Evolutionary conservation across 2,797 vertebrate species (phyloP), one percentile per base, ranked within the genome.

Genomic region (Glossophaga mutica): DNA sequence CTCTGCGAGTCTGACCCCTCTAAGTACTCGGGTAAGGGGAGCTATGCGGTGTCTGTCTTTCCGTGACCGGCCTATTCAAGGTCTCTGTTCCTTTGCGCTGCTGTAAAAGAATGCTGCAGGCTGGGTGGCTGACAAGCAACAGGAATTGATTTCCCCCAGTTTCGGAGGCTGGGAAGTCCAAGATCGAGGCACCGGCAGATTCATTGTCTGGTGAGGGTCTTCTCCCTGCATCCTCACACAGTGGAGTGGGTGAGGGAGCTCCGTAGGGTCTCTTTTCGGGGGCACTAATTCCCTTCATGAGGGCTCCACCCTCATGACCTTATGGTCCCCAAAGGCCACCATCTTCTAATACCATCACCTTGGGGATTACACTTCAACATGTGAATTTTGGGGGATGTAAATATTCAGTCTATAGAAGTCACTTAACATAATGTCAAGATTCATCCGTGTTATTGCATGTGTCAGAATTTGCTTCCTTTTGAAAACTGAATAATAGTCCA

Each of bases 101-200:
- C 62, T 65, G 5, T 65, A 65, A 65, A 16, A 65, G 62, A 76
- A 46, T 14, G 11, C 24, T 37, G 22, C 2, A 24, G 55, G 22
- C 19, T 6, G 67, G 8, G 44, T 32, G 7, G 32, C 32, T 29
- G 46, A 12, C 24, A 10, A 39, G 55, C 68, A 48, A 26, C 46
- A 48, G 24, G 26, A 37, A 57, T 15, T n/a, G 65, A n/a, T 21
- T 22, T 22, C 52, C 26, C 26, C 71, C 34, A 44, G 34, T 74
- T 74, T 65, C 26, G 9, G 55, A 73, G 24, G 55, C 70, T 77
- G 79, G 39, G 1, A n/a, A 26, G 39, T 77, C 70, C 29, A 5
- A 59, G 59, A 19, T 76, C 19, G 1, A 68, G 48, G 24, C 2
- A 0, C 10, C 0, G 15, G 73, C 37, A 0, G 68, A 8, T 14